Percentiles rank a stretch among this genome's conserved stretches.
Conservation (phyloP, 2,113 vertebrate species). For the Equus quagga region DNA sequence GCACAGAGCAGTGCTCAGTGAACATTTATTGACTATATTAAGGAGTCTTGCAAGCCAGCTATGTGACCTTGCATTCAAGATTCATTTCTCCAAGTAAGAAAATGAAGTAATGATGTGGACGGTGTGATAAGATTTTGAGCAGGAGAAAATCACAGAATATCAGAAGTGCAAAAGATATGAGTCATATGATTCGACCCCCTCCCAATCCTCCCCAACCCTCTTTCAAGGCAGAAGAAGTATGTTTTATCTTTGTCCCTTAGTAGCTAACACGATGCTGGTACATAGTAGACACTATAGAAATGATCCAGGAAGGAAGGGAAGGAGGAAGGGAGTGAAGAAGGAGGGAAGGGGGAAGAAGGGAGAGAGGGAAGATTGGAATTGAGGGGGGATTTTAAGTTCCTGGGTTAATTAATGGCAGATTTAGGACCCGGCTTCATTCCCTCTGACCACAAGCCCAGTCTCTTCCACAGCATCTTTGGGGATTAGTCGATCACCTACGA, state of each 20-base stretch:
- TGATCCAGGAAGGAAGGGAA: background rate
- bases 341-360: too few relatives aligned
- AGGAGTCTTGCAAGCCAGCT: background rate
- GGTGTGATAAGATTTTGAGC: background rate
- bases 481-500: background rate
- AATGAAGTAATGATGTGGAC: background rate
- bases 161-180: background rate
- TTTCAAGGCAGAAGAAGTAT: background rate
- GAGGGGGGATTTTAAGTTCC: background rate
- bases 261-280: background rate
- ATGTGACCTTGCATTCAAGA: background rate
- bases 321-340: rapidly evolving
- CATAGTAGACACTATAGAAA: background rate
- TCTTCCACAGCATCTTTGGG: background rate
- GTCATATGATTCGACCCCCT: background rate
- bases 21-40: background rate
- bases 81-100: background rate
- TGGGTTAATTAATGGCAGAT: background rate
- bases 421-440: background rate
- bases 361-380: background rate
- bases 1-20: background rate
- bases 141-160: background rate
- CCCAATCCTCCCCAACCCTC: background rate
- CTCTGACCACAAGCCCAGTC: background rate
- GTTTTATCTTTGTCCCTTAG: background rate